Evolutionary conservation across 92 coral and sea anemone genomes (phyloP).

Genomic region (Meandrina meandrites): DNA sequence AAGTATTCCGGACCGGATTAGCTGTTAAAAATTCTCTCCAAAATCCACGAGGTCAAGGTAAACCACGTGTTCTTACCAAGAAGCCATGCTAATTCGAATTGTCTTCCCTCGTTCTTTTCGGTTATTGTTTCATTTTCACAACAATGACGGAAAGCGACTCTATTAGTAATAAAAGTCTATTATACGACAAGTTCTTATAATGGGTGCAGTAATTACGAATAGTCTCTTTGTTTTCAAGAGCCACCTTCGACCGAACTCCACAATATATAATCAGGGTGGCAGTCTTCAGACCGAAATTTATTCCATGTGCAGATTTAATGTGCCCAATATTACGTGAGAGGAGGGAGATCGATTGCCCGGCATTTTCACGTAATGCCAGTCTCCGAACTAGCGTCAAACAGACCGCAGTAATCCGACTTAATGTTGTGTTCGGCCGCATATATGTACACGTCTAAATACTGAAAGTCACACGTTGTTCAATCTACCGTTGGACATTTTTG

Average conservation of each 20-base stretch:
- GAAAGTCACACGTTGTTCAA: constrained; percentile 32
- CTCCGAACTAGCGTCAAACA: background rate
- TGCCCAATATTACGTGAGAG: constrained; percentile 14
- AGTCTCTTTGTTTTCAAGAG: constrained; percentile 14
- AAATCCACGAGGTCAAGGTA: constrained; percentile 35
- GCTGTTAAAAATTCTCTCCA: background rate
- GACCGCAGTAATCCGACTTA: background rate
- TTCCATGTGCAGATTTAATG: constrained; percentile 37
- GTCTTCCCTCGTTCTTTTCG: background rate
- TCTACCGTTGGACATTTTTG: constrained; percentile 24
- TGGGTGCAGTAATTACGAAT: constrained; percentile 6
- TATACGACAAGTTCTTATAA: background rate
- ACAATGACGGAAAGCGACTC: constrained; percentile 22
- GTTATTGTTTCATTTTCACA: constrained; percentile 3
- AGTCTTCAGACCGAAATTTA: constrained; percentile 28
- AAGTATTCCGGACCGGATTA: background rate
- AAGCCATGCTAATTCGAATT: constrained; percentile 1
- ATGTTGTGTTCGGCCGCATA: background rate
- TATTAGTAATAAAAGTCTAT: background rate
- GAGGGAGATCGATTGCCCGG: background rate
- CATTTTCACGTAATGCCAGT: background rate
- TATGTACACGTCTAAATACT: background rate
- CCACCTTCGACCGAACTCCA: background rate
- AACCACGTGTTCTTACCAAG: constrained; percentile 21
- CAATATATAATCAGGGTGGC: constrained; percentile 40